Conservation (phyloP, 2,888 invertebrate genomes). For the Sinelater perroti region DNA sequence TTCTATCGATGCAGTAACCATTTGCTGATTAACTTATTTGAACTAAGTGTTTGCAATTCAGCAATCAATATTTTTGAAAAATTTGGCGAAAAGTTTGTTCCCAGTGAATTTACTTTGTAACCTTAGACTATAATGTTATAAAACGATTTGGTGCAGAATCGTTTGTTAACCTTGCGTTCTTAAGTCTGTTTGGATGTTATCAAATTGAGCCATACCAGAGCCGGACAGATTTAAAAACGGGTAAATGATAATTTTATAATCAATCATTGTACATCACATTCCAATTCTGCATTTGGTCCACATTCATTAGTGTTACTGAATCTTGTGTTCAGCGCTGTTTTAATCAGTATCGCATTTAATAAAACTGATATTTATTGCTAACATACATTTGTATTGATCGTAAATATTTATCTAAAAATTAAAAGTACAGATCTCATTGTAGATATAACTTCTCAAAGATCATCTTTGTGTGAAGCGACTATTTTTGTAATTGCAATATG, state of each 20-base stretch:
- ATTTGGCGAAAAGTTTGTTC: too few relatives aligned
- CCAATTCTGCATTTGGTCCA: not conserved
- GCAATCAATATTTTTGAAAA: constrained; percentile 5
- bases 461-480: constrained; percentile 38
- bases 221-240: not conserved
- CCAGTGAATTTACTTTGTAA: not conserved
- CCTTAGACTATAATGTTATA: constrained; percentile 4
- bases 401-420: constrained; percentile 27
- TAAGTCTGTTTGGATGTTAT: not conserved
- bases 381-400: constrained; percentile 27
- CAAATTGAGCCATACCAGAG: not conserved
- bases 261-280: not conserved
- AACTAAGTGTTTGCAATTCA: not conserved
- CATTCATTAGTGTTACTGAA: not conserved
- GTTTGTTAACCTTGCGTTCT: constrained; percentile 5
- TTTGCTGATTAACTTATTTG: not conserved
- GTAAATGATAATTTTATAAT: not conserved
- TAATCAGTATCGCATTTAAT: constrained; percentile 13
- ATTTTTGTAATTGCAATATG: constrained; percentile 40
- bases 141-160: constrained; percentile 9
- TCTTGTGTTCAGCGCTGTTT: constrained; percentile 1
- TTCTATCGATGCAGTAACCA: not conserved
- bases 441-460: constrained; percentile 38
- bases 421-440: constrained; percentile 37
- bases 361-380: constrained; percentile 13